Evolutionary conservation across 2,113 vertebrate species (phyloP), one percentile per base, ranked within the genome.

Genomic region (Pseudolaguvia tuberculata): DNA sequence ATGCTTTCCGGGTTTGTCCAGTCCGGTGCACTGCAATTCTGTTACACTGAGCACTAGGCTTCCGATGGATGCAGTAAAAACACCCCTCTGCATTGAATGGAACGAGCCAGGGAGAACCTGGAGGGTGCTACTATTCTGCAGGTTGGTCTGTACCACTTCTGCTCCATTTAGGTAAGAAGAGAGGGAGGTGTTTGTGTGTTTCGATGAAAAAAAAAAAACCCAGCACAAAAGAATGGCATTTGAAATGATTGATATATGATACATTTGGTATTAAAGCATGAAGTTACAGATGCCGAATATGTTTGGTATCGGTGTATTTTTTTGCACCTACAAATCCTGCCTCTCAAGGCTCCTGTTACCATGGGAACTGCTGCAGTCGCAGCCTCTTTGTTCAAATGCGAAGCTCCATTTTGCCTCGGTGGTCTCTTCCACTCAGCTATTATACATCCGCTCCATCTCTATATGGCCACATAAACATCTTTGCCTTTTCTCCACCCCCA

Each of bases 311-410:
- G 45, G 61, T 67, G 15, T 62, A 20, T 52, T 23, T 42, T 39
- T 31, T n/a, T 18, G 11, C 23, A 47, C 70, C 58, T 77, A 73
- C 76, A 81, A 83, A 84, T 74, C 83, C 71, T 79, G 72, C 53
- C 78, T 58, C 70, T 80, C 82, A 11, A 81, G 84, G 79, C 83
- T 87, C 86, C 17, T 81, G 90, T 92, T 92, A 88, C 91, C 83
- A 92, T 92, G 89, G 90, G 84, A 88, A 92, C 89, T 84, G 85
- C 89, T 88, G 88, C 89, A 89, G 88, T 88, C 86, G 83, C 81
- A 83, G 72, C 63, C 76, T 78, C 81, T 78, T 76, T 83, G 76
- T 78, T 62, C 76, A 39, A 70, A 68, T 57, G 13, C 39, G 58
- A 70, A 76, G 72, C 81, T 76, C 76, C 81, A 83, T 83, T 83